phyloP scores from a whole-genome alignment of 2,797 vertebrate genomes.

The Thaleichthys pacificus region DNA sequence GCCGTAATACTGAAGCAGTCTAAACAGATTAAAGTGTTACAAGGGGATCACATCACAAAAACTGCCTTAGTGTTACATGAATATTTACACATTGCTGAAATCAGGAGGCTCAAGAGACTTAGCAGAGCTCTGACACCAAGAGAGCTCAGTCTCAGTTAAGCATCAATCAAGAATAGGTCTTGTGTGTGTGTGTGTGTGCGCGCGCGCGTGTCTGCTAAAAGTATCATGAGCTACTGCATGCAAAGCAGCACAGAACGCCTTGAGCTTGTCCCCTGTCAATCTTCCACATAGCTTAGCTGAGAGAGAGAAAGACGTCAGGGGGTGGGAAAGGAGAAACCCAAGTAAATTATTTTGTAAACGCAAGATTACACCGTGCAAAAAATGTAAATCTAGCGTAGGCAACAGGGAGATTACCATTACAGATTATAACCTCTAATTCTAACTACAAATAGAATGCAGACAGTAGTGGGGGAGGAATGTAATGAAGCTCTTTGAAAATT shows the following conservation, averaged over 20 bases:
- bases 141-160: slow-evolving; percentile 78
- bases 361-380: slow-evolving; percentile 74
- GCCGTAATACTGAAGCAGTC: slow-evolving; percentile 69
- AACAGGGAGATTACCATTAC: slow-evolving; percentile 64
- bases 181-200: slow-evolving; percentile 23
- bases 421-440: slow-evolving; percentile 74
- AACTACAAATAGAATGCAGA: slow-evolving; percentile 56
- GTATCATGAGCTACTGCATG: slow-evolving; percentile 61
- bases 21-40: slow-evolving; percentile 83
- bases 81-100: slow-evolving; percentile 81
- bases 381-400: slow-evolving; percentile 73
- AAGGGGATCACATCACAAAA: slow-evolving; percentile 73
- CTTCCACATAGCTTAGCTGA: slow-evolving; percentile 63
- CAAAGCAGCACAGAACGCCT: slow-evolving; percentile 62
- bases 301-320: slow-evolving; percentile 68
- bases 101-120: slow-evolving; percentile 75
- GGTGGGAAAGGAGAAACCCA: slow-evolving; percentile 67
- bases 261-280: slow-evolving; percentile 78
- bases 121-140: slow-evolving; percentile 74
- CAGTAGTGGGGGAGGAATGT: slow-evolving; percentile 57
- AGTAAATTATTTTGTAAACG: slow-evolving; percentile 78
- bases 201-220: slow-evolving; percentile 36
- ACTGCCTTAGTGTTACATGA: slow-evolving; percentile 59
- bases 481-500: slow-evolving; percentile 63
- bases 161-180: slow-evolving; percentile 73